phyloP scores from a whole-genome alignment of 2,113 vertebrate genomes.

The Lycocorax pyrrhopterus region DNA sequence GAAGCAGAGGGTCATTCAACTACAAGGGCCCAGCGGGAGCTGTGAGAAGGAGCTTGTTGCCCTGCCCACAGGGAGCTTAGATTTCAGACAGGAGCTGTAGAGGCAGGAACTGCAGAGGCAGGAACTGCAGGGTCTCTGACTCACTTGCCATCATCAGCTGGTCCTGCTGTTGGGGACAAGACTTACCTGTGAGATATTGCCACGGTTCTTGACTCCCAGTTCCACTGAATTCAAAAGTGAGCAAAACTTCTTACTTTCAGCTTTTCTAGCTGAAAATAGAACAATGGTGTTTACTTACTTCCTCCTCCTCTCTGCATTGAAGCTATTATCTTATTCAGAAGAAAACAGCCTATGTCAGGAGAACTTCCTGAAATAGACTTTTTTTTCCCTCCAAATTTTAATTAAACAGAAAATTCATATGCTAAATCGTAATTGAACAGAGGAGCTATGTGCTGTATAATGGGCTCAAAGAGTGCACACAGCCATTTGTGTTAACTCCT shows the following conservation, averaged over 20 bases:
- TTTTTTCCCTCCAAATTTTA: background rate
- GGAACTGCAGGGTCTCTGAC: background rate
- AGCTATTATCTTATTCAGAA: background rate
- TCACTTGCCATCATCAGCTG: background rate
- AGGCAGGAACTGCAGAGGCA: background rate
- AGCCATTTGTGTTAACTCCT: background rate
- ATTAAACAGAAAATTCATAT: background rate
- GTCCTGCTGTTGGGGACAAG: background rate
- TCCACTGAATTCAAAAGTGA: background rate
- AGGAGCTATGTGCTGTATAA: background rate
- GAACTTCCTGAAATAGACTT: background rate
- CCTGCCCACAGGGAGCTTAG: background rate
- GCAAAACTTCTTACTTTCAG: background rate
- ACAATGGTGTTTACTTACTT: background rate
- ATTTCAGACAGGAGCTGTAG: background rate
- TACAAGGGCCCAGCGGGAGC: background rate
- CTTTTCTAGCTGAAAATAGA: background rate
- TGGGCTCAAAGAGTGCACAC: background rate
- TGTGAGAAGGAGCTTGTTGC: background rate
- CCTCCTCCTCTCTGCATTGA: background rate
- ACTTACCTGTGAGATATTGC: background rate
- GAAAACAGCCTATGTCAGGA: background rate
- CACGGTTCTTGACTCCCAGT: background rate
- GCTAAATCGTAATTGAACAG: background rate
- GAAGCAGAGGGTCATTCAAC: background rate